Evolutionary conservation across 2,113 vertebrate species (phyloP).

Genomic region (Rhynchopsitta pachyrhyncha): DNA sequence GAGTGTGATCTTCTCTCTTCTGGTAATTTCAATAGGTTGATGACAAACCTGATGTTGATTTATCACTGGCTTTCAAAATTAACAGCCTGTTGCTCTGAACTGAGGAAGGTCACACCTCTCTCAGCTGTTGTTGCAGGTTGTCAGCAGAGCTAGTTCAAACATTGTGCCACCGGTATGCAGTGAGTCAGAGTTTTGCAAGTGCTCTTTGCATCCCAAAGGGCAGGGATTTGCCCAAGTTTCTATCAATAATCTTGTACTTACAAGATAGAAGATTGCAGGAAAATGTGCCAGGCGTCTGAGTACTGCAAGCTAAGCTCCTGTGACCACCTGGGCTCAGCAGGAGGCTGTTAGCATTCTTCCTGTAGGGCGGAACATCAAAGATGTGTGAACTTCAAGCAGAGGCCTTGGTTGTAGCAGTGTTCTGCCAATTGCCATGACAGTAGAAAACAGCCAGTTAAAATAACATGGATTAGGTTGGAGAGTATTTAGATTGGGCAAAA

Average conservation of each 20-base stretch:
- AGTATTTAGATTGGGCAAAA: conserved; percentile 8
- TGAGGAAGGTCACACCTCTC: conserved; percentile 40
- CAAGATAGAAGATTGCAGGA: background rate
- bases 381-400: background rate
- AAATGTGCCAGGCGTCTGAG: background rate
- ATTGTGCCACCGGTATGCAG: background rate
- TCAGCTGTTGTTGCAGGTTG: background rate
- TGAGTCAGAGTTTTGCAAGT: conserved; percentile 16
- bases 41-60: background rate
- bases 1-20: background rate
- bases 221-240: conserved; percentile 9
- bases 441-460: conserved; percentile 19
- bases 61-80: background rate
- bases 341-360: background rate
- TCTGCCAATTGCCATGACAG: background rate
- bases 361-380: background rate
- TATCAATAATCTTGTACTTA: background rate
- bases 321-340: background rate
- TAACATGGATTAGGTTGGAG: conserved; percentile 3
- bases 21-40: conserved; percentile 8
- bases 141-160: background rate
- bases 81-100: background rate
- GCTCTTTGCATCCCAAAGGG: background rate
- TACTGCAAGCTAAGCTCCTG: fast-evolving
- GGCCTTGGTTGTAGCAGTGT: background rate